Evolutionary conservation across 2,888 invertebrate species (phyloP), one percentile per base, ranked within the genome.

Genomic region (Tolmerus cingulatus): DNA sequence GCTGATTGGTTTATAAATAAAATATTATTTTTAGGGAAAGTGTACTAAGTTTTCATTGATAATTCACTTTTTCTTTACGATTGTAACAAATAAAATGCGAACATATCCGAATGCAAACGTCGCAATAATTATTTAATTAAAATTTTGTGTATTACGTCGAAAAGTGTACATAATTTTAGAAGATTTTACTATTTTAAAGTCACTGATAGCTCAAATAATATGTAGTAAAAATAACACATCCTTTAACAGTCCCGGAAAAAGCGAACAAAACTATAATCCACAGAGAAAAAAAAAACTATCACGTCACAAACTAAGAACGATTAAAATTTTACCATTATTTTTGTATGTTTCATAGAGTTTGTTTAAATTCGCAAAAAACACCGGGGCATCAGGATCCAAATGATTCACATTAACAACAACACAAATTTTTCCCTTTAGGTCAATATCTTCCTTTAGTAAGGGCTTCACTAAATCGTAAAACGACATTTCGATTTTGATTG

Each of bases 391-490:
- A 7, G 5, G 55, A 30, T 55, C 55, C 30, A 30, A 16, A 4
- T n/a, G 27, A 51, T 81, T 55, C 51, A 81, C 81, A 34, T 81
- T 81, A 51, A 81, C 55, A 1, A 81, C 1, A 0, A 81, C 9
- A 34, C 81, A 81, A 46, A 43, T 34, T 51, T 81, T 81, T 27
- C 51, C 51, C 23, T 8, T 81, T 14, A 81, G 5, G 30, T 81
- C 81, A 14, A 51, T n/a, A 81, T 55, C 81, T 2, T 51, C 27
- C 14, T 34, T 81, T 16, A 81, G 81, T n/a, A 55, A 30, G 23
- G 81, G 81, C 30, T 81, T 51, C 30, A 81, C 30, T n/a, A 81
- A 23, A 34, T 46, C 27, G 51, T 81, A 81, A 27, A 81, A 81
- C 9, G 34, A 19, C 76, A 34, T 76, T 23, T 27, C 37, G 12